phyloP scores from a whole-genome alignment of 1,140 invertebrate species.

The Dolichoris vasculosae region DNA sequence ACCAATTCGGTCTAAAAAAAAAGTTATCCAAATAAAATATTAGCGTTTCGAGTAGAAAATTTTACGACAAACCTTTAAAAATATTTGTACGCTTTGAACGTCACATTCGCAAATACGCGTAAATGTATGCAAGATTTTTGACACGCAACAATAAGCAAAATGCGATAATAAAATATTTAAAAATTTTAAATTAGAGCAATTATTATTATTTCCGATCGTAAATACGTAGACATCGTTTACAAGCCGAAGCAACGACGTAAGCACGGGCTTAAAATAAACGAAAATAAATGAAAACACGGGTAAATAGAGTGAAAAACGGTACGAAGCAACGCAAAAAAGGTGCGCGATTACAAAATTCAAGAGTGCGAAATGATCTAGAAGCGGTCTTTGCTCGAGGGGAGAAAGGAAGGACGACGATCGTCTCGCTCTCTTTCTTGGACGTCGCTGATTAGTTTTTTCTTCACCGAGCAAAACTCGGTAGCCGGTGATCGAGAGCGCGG shows the following conservation, averaged over 20 bases:
- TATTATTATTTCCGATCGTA: no score
- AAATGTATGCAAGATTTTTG: no score
- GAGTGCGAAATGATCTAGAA: constrained; percentile 14
- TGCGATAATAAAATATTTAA: background rate
- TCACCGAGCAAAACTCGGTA: constrained; percentile 52
- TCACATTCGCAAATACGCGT: no score
- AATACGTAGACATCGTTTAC: no score
- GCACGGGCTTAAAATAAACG: no score
- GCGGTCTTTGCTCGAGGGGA: background rate
- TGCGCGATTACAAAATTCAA: constrained; percentile 15
- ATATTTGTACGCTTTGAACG: no score
- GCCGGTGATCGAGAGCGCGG: constrained; percentile 58
- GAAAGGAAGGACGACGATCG: background rate
- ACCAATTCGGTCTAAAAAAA: background rate
- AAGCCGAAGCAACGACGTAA: no score
- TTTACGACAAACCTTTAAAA: no score
- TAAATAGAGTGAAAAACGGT: background rate
- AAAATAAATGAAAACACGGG: no score
- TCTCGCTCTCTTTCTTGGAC: background rate
- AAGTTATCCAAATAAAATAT: background rate
- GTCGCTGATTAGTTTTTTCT: background rate
- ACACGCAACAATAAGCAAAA: no score
- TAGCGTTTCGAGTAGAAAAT: background rate
- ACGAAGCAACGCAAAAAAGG: background rate
- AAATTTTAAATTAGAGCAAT: background rate